Evolutionary conservation across 2,113 vertebrate genomes (phyloP), one percentile per base, ranked within the genome.

Genomic region (Eonycteris spelaea): DNA sequence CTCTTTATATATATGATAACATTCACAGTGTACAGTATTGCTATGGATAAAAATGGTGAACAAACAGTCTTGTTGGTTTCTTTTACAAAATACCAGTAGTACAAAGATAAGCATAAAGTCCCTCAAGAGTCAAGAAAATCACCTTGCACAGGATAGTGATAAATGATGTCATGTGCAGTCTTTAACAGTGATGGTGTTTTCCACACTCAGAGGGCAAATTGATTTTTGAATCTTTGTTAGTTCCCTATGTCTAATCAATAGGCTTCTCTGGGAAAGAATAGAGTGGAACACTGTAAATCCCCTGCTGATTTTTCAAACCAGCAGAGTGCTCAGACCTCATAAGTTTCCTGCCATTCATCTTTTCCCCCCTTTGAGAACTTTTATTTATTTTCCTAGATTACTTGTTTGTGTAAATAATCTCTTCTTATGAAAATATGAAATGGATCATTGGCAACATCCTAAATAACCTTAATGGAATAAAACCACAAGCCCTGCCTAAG

Each of bases 161-260:
- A 67, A 71, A 94, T 75, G 61, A 43, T 85, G 92, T 45, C 68
- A 73, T 5, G 6, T 86, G 38, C 65, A 82, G 59, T 82, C 45
- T 53, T 78, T 35, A 78, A 28, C 15, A 57, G 22, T 14, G 10
- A 2, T 51, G 51, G 51, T 89, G 30, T 74, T 74, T 84, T 94
- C 57, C 88, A 96, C 86, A 96, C 40, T 98, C 96, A 96, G 97
- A 98, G 96, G 75, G 94, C 95, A 87, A 92, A 59, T 91, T 85
- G 74, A 88, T 95, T 90, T 97, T 98, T 97, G 97, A 98, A 97
- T 98, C 97, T 98, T 93, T 53, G 89, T 97, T 95, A 97, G 95
- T 51, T 55, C 15, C 28, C 75, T 61, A 7, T 33, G 43, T 83
- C 55, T 86, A 63, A 91, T 83, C 16, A 6, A 92, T 86, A 95